phyloP scores from a whole-genome alignment of 2,113 vertebrate genomes.

The Tinamus guttatus region DNA sequence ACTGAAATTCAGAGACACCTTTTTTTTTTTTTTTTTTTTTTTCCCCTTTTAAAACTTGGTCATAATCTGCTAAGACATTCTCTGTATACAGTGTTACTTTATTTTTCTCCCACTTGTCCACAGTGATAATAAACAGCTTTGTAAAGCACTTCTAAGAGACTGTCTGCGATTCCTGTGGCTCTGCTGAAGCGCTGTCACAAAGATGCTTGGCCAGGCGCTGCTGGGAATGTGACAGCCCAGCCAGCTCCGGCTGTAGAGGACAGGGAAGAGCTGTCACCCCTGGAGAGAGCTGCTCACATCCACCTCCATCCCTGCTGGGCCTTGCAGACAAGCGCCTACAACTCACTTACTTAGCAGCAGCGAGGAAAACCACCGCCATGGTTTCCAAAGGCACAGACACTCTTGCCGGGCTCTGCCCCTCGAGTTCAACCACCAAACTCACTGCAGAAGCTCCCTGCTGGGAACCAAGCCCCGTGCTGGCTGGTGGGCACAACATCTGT shows the following conservation, averaged over 20 bases:
- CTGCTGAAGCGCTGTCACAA: neutral
- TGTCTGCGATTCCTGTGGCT: neutral
- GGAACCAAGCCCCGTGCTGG: neutral
- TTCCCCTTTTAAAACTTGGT: neutral
- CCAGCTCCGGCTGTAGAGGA: neutral
- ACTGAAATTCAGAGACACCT: neutral
- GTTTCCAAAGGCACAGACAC: neutral
- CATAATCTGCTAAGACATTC: neutral
- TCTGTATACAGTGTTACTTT: fast-evolving
- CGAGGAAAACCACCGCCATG: fast-evolving
- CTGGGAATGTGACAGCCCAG: neutral
- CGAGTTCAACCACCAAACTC: neutral
- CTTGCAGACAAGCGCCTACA: neutral
- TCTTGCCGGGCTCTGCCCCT: neutral
- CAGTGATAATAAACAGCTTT: constrained; percentile 25
- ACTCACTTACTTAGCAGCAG: neutral
- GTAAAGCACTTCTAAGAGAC: neutral
- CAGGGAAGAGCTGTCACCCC: neutral
- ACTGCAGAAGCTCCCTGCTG: neutral
- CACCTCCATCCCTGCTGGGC: neutral
- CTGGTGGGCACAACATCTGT: neutral
- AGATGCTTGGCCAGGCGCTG: neutral
- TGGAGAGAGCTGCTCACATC: neutral
- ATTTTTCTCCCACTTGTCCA: neutral
- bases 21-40: neutral